These are phyloP conservation scores for Drosophila kikkawai DNA, from an alignment of 1,140 invertebrate genomes.

Conservation along the genomic window DNA sequence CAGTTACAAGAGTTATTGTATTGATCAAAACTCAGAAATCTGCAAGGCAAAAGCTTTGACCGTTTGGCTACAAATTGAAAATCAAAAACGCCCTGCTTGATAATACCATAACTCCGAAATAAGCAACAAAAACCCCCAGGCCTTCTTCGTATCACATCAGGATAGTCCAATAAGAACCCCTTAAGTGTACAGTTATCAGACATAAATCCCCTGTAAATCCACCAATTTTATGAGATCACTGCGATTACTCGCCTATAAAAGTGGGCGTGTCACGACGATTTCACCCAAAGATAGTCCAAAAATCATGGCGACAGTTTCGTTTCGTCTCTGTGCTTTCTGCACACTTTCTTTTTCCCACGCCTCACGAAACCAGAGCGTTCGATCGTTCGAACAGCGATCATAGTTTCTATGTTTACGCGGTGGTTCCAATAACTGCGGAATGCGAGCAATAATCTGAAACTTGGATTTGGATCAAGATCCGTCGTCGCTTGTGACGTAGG, in stretches of 20 bases:
- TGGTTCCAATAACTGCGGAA: slow-evolving; percentile 48
- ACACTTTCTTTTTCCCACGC: slow-evolving; percentile 79
- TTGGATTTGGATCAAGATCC: slow-evolving; percentile 16
- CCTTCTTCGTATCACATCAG: slow-evolving; percentile 5
- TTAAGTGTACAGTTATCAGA: background rate
- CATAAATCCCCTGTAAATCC: background rate
- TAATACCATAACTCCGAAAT: slow-evolving; percentile 6
- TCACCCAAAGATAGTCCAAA: slow-evolving; percentile 23
- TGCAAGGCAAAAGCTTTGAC: slow-evolving; percentile 5
- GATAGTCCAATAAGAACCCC: slow-evolving; percentile 8
- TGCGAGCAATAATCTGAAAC: slow-evolving; percentile 9
- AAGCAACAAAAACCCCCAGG: background rate
- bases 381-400: background rate
- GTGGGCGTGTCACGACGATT: slow-evolving; percentile 49
- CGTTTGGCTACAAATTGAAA: slow-evolving; percentile 12
- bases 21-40: slow-evolving; percentile 6
- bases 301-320: slow-evolving; percentile 37
- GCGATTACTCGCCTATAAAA: background rate
- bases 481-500: slow-evolving; percentile 52
- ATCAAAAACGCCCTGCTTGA: slow-evolving; percentile 1
- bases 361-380: slow-evolving; percentile 13
- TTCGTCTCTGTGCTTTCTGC: slow-evolving; percentile 55
- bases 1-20: slow-evolving; percentile 19
- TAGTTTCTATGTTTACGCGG: background rate
- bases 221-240: slow-evolving; percentile 2